Evolutionary conservation across 2,797 vertebrate species (phyloP).

Genomic region (Anguilla megastoma): DNA sequence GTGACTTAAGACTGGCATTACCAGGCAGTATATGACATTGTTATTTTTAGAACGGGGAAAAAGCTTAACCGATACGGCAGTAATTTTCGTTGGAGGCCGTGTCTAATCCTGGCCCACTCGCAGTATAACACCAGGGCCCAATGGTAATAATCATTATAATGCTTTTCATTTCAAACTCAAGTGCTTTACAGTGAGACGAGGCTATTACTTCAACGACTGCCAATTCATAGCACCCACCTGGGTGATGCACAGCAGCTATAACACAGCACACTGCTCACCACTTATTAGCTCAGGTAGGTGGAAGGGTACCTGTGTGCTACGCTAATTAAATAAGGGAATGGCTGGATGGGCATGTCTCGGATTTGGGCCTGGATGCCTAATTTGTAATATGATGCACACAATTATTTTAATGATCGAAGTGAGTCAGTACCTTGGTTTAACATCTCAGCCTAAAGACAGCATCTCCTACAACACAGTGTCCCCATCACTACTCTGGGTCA

Average conservation of each 20-base stretch:
- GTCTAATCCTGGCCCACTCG: not conserved
- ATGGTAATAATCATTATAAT: not conserved
- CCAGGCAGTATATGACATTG: not conserved
- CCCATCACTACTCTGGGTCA: not conserved
- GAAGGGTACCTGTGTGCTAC: not conserved
- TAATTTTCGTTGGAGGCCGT: not conserved
- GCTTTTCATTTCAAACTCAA: not conserved
- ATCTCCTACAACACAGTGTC: not conserved
- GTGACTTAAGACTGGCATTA: not conserved
- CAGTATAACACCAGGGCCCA: not conserved
- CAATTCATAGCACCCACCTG: not conserved
- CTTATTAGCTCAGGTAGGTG: not conserved
- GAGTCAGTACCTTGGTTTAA: no score
- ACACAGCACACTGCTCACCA: not conserved
- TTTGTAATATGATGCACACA: not conserved
- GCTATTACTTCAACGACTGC: not conserved
- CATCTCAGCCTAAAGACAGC: not conserved
- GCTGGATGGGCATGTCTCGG: not conserved
- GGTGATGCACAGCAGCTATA: not conserved
- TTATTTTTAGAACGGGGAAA: not conserved
- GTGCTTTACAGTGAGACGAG: not conserved
- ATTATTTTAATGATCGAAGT: not conserved
- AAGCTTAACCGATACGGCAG: not conserved
- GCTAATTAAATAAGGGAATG: not conserved
- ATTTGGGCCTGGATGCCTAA: no score